Percentiles rank a stretch among this genome's conserved stretches.
Evolutionary conservation across 2,888 invertebrate genomes (phyloP).

Genomic region (Pammene fasciana): DNA sequence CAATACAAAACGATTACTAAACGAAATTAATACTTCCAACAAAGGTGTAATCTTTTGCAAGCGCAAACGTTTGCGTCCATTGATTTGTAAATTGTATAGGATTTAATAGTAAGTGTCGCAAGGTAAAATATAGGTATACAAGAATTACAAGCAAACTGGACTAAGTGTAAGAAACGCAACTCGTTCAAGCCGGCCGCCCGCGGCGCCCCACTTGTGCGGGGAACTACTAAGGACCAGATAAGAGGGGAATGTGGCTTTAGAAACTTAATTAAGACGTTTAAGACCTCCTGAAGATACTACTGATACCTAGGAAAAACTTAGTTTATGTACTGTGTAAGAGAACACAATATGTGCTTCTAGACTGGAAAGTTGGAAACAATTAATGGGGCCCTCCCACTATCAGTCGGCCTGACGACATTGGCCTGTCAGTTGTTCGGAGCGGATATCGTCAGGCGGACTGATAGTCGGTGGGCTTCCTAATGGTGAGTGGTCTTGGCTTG

Average conservation of each 20-base stretch:
- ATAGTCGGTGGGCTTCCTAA: no score
- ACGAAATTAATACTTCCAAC: conserved; percentile 4
- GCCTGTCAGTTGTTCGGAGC: no score
- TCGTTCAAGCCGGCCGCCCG: conserved; percentile 61
- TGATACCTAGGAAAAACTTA: background rate
- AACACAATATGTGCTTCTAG: background rate
- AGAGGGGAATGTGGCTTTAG: conserved; percentile 37
- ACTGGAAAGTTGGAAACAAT: no score
- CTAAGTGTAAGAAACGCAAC: conserved; percentile 62
- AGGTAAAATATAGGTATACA: conserved; percentile 46
- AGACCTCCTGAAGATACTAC: conserved; percentile 32
- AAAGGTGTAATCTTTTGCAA: conserved; percentile 25
- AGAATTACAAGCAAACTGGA: conserved; percentile 44
- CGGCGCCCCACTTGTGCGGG: conserved; percentile 63
- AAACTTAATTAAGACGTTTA: conserved; percentile 24
- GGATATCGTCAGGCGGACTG: no score
- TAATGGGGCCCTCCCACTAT: no score
- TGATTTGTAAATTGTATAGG: conserved; percentile 42
- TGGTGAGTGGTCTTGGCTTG: no score
- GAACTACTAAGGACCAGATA: conserved; percentile 48
- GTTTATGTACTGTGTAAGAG: background rate
- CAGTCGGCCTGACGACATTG: no score
- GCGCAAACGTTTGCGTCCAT: conserved; percentile 11
- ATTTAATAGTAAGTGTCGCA: conserved; percentile 57
- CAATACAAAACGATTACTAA: conserved; percentile 11